These are phyloP conservation scores for Drosophila mulleri DNA, from an alignment of 2,888 invertebrate genomes.

Conservation along the genomic window DNA sequence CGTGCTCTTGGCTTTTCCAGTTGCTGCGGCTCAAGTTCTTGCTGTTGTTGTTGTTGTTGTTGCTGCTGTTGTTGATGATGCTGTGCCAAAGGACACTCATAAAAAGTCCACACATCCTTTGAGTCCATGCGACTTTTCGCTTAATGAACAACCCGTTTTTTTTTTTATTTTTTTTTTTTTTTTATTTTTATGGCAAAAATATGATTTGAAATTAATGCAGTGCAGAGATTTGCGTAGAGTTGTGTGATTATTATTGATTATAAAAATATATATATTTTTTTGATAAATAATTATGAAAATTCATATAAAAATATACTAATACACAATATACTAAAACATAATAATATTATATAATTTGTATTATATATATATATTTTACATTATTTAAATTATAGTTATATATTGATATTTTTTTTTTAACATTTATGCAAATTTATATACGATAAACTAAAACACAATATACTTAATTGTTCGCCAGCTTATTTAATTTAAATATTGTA, in stretches of 20 bases:
- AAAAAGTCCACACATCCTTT: constrained; percentile 70
- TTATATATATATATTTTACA: too few relatives aligned
- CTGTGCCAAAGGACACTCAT: constrained; percentile 76
- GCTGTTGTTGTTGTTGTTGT: background rate
- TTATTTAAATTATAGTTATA: too few relatives aligned
- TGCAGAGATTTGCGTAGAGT: background rate
- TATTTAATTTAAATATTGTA: too few relatives aligned
- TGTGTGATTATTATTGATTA: background rate
- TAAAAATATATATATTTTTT: background rate
- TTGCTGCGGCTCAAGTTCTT: constrained; percentile 29
- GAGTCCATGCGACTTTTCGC: constrained; percentile 16
- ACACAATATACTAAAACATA: too few relatives aligned
- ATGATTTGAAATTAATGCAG: background rate
- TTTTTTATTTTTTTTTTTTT: constrained; percentile 9
- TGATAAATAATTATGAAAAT: too few relatives aligned
- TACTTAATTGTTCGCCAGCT: too few relatives aligned
- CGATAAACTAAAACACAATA: too few relatives aligned
- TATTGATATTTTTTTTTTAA: too few relatives aligned
- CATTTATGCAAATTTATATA: too few relatives aligned
- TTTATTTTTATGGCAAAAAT: constrained; percentile 10
- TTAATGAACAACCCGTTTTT: constrained; percentile 41
- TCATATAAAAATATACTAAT: too few relatives aligned
- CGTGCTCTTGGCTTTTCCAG: constrained; percentile 22
- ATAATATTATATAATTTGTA: too few relatives aligned
- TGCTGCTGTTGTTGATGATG: constrained; percentile 18